These are phyloP conservation scores for Campopleginae sp. DNA, from an alignment of 2,888 invertebrate genomes.

Conservation along the genomic window DNA sequence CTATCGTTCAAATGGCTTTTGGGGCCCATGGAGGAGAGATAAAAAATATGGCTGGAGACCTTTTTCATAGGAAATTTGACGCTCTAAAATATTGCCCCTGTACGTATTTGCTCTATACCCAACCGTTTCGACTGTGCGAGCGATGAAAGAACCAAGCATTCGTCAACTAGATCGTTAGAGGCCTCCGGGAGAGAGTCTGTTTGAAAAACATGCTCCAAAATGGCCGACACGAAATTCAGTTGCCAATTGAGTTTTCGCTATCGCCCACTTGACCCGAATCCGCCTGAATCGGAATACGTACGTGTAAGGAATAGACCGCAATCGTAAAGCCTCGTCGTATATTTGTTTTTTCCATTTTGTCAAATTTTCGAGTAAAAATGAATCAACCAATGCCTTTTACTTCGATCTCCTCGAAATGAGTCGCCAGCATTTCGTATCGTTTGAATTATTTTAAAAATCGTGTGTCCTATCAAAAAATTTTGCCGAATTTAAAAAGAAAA, in stretches of 20 bases:
- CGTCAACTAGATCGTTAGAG: neutral
- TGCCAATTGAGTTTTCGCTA: neutral
- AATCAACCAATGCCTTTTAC: neutral
- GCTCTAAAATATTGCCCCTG: neutral
- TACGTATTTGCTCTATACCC: neutral
- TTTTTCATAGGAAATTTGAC: neutral
- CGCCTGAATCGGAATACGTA: slow-evolving; percentile 1
- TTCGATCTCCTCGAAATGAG: neutral
- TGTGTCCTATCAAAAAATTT: neutral
- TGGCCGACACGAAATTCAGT: neutral
- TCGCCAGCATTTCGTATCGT: neutral
- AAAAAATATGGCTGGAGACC: neutral
- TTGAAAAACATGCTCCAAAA: neutral
- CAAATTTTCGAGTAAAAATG: neutral
- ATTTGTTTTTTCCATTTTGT: neutral
- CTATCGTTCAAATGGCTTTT: neutral
- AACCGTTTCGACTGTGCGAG: neutral
- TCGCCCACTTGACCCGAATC: neutral
- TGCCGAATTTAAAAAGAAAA: neutral
- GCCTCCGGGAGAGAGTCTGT: neutral
- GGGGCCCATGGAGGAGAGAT: neutral
- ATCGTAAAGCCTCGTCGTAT: too few relatives aligned
- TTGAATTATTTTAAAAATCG: neutral
- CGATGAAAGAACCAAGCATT: neutral
- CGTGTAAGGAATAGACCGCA: slow-evolving; percentile 24